phyloP scores from a whole-genome alignment of 2,797 vertebrate species.

The Trematomus bernacchii region DNA sequence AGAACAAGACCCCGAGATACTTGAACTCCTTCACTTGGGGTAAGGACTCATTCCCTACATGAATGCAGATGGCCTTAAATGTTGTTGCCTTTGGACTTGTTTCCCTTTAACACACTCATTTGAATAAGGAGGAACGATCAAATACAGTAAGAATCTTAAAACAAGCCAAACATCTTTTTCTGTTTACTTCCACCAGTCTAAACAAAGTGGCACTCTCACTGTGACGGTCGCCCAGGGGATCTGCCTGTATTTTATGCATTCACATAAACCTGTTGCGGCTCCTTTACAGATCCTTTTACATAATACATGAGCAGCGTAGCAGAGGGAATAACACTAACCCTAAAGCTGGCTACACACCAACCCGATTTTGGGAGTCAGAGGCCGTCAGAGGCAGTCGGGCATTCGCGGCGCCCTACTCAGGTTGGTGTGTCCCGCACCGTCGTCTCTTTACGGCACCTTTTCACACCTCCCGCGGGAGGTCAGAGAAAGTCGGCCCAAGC shows the following conservation, averaged over 20 bases:
- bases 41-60: too few species aligned
- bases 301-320: conserved; percentile 44
- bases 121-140: conserved; percentile 29
- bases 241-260: conserved; percentile 62
- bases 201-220: conserved; percentile 28
- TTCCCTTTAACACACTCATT: conserved; percentile 2
- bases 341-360: too few species aligned
- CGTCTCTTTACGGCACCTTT: too few species aligned
- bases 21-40: too few species aligned
- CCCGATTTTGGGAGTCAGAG: too few species aligned
- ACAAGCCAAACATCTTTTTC: conserved; percentile 34
- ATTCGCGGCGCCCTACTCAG: too few species aligned
- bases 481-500: too few species aligned
- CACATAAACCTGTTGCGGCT: conserved; percentile 56
- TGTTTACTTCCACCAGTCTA: conserved; percentile 54
- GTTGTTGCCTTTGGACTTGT: conserved; percentile 11
- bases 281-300: conserved; percentile 44
- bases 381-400: too few species aligned
- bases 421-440: too few species aligned
- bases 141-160: conserved; percentile 34
- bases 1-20: too few species aligned
- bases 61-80: background rate
- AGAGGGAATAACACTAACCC: conserved; percentile 52
- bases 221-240: conserved; percentile 56
- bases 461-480: too few species aligned